These are phyloP conservation scores for Seriola quinqueradiata DNA, from an alignment of 2,113 vertebrate species.

Conservation along the genomic window DNA sequence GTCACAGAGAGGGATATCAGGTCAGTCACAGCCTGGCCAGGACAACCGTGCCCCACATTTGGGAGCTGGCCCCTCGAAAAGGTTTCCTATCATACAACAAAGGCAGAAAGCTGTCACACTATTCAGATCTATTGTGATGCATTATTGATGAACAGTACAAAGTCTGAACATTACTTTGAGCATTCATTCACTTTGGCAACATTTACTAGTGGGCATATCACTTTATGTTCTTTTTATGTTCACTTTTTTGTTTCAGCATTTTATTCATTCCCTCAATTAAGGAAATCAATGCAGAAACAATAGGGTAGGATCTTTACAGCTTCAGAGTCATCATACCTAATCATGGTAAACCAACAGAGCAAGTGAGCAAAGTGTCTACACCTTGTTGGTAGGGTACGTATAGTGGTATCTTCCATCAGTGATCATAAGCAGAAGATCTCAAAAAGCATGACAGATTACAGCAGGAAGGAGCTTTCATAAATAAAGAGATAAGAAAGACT, in stretches of 20 bases:
- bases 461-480: slow-evolving; percentile 11
- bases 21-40: slow-evolving; percentile 1
- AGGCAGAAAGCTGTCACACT: neutral
- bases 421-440: slow-evolving; percentile 6
- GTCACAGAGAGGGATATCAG: slow-evolving; percentile 41
- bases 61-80: slow-evolving; percentile 6
- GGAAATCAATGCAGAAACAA: no score
- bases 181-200: neutral
- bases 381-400: neutral
- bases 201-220: neutral
- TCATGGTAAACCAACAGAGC: neutral
- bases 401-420: neutral
- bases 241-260: neutral
- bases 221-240: neutral
- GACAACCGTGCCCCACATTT: slow-evolving; percentile 50
- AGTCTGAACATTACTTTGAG: neutral
- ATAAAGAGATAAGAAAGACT: slow-evolving; percentile 13
- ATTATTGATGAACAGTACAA: no score
- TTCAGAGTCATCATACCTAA: neutral
- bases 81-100: slow-evolving; percentile 12
- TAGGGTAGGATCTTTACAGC: neutral
- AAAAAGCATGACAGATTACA: slow-evolving; percentile 13
- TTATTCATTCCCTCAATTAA: neutral
- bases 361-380: neutral
- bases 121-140: neutral